These are phyloP conservation scores for Trissolcus basalis DNA, from an alignment of 1,140 invertebrate species.

Conservation along the genomic window DNA sequence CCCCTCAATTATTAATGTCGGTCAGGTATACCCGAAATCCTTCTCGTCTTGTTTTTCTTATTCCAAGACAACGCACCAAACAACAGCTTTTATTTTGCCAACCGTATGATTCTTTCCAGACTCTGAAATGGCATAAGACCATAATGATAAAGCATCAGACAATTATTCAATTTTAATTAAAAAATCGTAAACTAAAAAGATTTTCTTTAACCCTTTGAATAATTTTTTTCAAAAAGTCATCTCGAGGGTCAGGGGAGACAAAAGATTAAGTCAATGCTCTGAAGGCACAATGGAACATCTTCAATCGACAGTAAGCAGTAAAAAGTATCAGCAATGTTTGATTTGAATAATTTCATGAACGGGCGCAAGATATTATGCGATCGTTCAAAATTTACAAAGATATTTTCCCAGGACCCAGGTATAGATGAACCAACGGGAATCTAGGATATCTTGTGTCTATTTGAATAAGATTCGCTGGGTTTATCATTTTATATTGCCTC, in stretches of 20 bases:
- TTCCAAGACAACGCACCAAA: too few relatives aligned
- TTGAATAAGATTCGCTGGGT: slow-evolving; percentile 75
- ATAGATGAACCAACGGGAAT: slow-evolving; percentile 62
- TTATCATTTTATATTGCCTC: slow-evolving; percentile 69
- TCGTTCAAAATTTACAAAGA: slow-evolving; percentile 27
- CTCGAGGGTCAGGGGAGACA: too few relatives aligned
- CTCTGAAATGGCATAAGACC: too few relatives aligned
- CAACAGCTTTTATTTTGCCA: neutral
- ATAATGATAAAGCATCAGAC: too few relatives aligned
- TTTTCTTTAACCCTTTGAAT: too few relatives aligned
- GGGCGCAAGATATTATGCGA: slow-evolving; percentile 9
- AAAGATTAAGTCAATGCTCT: neutral
- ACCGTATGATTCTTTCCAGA: too few relatives aligned
- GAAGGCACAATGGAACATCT: slow-evolving; percentile 10
- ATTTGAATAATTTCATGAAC: slow-evolving; percentile 48
- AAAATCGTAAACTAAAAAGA: too few relatives aligned
- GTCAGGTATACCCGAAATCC: slow-evolving; percentile 27
- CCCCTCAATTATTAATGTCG: slow-evolving; percentile 47
- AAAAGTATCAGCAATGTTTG: slow-evolving; percentile 30
- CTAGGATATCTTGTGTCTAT: slow-evolving; percentile 71
- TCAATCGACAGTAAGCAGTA: slow-evolving; percentile 20
- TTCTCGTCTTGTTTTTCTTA: slow-evolving; percentile 7
- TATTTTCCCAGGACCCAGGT: slow-evolving; percentile 72
- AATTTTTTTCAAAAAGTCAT: too few relatives aligned
- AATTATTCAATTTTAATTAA: too few relatives aligned